Evolutionary conservation across 2,888 invertebrate genomes (phyloP).

Genomic region (Limnephilus marmoratus): DNA sequence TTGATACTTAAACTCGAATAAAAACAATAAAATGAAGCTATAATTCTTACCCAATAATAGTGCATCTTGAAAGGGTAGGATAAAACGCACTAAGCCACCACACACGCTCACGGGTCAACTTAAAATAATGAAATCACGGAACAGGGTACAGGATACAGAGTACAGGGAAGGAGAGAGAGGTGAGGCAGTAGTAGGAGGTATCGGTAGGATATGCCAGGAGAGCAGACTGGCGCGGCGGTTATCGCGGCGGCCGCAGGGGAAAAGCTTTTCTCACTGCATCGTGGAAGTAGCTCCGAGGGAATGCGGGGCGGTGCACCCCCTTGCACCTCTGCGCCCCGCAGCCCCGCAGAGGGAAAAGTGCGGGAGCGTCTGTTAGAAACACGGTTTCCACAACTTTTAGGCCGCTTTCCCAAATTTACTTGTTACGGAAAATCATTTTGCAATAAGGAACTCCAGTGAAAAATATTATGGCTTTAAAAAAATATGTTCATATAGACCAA

Average conservation of each 20-base stretch:
- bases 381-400: constrained; percentile 6
- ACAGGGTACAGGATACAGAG: constrained; percentile 21
- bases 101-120: constrained; percentile 54
- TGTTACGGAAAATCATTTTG: neutral
- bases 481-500: too few species aligned
- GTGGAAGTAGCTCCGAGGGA: constrained; percentile 40
- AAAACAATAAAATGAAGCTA: neutral
- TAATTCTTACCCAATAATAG: constrained; percentile 55
- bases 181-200: constrained; percentile 9
- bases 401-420: neutral
- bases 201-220: constrained; percentile 47
- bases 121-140: constrained; percentile 60
- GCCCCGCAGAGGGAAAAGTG: constrained; percentile 25
- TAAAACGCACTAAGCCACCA: constrained; percentile 29
- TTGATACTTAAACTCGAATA: neutral
- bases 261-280: constrained; percentile 65
- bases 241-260: constrained; percentile 60
- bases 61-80: constrained; percentile 46
- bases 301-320: constrained; percentile 51
- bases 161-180: constrained; percentile 42
- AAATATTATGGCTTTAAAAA: too few species aligned
- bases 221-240: constrained; percentile 56
- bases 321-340: constrained; percentile 58
- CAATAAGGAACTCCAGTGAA: too few species aligned
- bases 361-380: constrained; percentile 39